Evolutionary conservation across 1,140 invertebrate species (phyloP), one percentile per base, ranked within the genome.

Genomic region (Galendromus occidentalis): DNA sequence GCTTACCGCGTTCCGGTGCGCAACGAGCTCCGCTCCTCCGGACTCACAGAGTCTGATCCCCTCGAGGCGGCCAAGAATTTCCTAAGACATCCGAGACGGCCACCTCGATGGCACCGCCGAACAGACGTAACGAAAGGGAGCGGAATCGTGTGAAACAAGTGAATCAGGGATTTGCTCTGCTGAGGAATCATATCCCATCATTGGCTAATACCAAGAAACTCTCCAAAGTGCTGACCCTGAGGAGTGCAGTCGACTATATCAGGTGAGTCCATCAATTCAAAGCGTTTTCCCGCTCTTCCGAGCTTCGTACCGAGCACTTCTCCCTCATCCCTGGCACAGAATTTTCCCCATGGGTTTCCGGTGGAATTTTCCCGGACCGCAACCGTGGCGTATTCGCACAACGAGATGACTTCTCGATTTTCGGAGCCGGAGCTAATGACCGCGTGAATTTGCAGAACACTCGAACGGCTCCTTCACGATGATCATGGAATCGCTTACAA

Each of bases 171-270:
- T 91, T 90, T 72, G 86, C 87, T 0, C 84, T 84, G 12, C 74
- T 91, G 0, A 79, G 87, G 14, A 82, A 87, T 67, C 86, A 88
- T 71, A 89, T 91, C 68, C 88, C 88, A 0, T 69, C 71, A 7
- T 77, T 84, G 66, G 82, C 84, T 82, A 70, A 86, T 82, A 65
- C 79, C 67, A 92, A 92, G 73, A 89, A 93, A 72, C 76, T 93
- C 7, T 91, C 87, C 69, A 94, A 94, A 79, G 90, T 93, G 17
- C 89, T 94, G 74, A 95, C 90, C 0, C 73, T 95, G 28, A 80
- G 87, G 68, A 88, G 91, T 81, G 91, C 90, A 7, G 88, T 93
- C 0, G 88, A 92, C 71, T 95, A 95, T 72, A 95, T 95, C 69
- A 76, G 86, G 69, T 84, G 86, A 63, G 76, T 95, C 30, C 86